Evolutionary conservation across 2,888 invertebrate genomes (phyloP), one percentile per base, ranked within the genome.

Genomic region (Melitaea athalia): DNA sequence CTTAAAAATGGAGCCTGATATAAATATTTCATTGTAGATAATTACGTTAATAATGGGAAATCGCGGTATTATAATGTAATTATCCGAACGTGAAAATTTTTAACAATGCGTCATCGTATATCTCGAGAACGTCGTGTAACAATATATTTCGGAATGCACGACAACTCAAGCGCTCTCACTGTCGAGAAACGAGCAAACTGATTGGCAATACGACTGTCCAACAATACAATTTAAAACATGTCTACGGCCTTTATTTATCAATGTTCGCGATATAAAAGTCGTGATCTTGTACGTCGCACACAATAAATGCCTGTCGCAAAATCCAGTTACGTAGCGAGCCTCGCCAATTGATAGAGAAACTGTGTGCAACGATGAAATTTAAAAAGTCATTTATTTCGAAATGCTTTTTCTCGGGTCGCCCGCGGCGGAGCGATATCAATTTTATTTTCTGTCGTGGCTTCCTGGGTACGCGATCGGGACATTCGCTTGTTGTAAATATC

Each of bases 321-420:
- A 91, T 91, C 90, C 87, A 86, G 90, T 91, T 92, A 91, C 87
- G 86, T 81, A 82, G 85, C 89, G 88, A 88, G 88, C 86, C 90
- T 87, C 89, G 88, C 89, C 92, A 89, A 90, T 92, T 92, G 92
- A 92, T 91, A 91, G 90, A 91, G 92, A 88, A 91, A 92, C 91
- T 91, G 92, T 92, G 92, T 89, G 90, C 92, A 92, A 90, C 91
- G 92, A 91, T 92, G 88, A 92, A 92, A 92, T 92, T 92, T 92
- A 91, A 92, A 92, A 92, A 92, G 91, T 92, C 92, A 92, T 92
- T 92, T 92, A 91, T 91, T 90, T 92, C 87, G 86, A 89, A 92
- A 92, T 92, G 87, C 92, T 91, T 92, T 92, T 91, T 91, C 91
- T 91, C 91, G 87, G 85, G 82, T 81, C 85, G 91, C 91, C 87